A percentile compares a stretch with the other conserved stretches of the same genome.
These are phyloP conservation scores for Corythucha ciliata DNA, from an alignment of 2,888 invertebrate species.

Conservation along the genomic window DNA sequence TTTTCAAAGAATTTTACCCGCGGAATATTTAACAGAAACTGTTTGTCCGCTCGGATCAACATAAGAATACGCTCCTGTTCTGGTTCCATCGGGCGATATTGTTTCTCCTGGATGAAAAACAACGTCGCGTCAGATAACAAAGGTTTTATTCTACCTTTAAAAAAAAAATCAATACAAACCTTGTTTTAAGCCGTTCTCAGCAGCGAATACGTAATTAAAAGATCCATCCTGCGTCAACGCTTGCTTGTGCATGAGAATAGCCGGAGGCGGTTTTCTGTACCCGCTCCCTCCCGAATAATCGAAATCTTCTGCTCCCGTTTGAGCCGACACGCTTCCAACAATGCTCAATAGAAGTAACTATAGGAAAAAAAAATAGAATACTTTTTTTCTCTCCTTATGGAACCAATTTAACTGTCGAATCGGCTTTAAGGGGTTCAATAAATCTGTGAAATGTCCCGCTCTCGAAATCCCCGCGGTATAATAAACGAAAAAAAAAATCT, in stretches of 20 bases:
- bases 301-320: constrained; percentile 23
- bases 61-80: constrained; percentile 56
- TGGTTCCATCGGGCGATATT: constrained; percentile 57
- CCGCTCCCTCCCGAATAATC: constrained; percentile 27
- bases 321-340: constrained; percentile 18
- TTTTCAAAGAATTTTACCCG: too few species aligned
- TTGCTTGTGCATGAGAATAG: constrained; percentile 54
- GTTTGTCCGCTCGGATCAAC: constrained; percentile 56
- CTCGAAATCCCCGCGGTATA: too few species aligned
- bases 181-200: constrained; percentile 59
- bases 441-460: too few species aligned
- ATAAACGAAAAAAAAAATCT: too few species aligned
- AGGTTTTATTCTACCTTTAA: neutral
- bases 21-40: constrained; percentile 52
- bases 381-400: too few species aligned
- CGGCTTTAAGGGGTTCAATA: too few species aligned
- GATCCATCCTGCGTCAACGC: constrained; percentile 55
- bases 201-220: constrained; percentile 58
- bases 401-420: too few species aligned
- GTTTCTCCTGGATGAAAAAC: constrained; percentile 46
- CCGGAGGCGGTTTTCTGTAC: constrained; percentile 42
- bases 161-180: constrained; percentile 3
- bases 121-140: neutral
- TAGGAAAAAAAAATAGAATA: constrained; percentile 8
- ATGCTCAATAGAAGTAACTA: constrained; percentile 21